Conservation (phyloP, 2,113 vertebrate species). For the Rafetus swinhoei region DNA sequence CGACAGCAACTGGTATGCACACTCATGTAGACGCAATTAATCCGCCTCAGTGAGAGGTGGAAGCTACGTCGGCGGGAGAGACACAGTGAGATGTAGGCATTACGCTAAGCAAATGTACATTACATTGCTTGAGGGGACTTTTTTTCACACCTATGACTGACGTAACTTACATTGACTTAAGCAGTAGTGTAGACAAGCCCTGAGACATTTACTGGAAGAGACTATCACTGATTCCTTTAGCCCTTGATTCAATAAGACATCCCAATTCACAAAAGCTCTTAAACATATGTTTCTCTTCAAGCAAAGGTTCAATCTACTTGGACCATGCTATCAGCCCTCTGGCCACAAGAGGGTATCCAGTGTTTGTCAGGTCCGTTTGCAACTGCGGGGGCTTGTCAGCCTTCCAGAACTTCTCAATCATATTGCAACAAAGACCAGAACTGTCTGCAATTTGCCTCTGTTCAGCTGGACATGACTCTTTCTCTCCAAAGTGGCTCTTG, state of each 20-base stretch:
- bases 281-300: constrained; percentile 1
- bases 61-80: no score
- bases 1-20: no score
- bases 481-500: rapidly evolving
- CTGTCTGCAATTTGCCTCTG: background rate
- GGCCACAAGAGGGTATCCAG: background rate
- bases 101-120: no score
- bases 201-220: constrained; percentile 43
- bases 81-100: no score
- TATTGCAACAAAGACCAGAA: rapidly evolving
- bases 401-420: background rate
- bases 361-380: constrained; percentile 8
- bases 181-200: no score
- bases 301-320: background rate
- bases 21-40: no score
- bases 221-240: constrained; percentile 55
- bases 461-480: background rate
- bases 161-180: no score
- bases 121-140: no score
- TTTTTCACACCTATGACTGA: no score
- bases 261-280: constrained; percentile 39
- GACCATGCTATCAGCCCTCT: background rate
- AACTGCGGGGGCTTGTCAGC: constrained; percentile 15
- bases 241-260: background rate
- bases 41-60: no score